Evolutionary conservation across 2,888 invertebrate species (phyloP).

Genomic region (Willowsia nigromaculata): DNA sequence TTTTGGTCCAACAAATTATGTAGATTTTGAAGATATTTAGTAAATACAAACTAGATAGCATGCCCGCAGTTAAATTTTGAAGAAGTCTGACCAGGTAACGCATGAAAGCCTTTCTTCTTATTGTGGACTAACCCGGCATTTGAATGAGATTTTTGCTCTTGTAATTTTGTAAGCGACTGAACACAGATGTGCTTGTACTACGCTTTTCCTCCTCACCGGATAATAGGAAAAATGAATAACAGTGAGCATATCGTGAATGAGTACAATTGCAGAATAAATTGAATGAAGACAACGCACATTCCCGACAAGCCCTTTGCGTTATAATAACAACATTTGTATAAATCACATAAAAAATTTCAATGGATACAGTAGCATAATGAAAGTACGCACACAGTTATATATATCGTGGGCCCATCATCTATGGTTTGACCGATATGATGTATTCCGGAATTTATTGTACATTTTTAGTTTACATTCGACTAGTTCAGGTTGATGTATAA

Average conservation of each 20-base stretch:
- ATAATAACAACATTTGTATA: conserved; percentile 54
- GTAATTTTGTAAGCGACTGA: conserved; percentile 15
- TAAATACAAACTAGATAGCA: neutral
- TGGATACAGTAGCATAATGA: conserved; percentile 51
- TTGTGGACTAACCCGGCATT: neutral
- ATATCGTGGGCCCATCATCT: too few relatives aligned
- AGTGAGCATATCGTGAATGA: conserved; percentile 19
- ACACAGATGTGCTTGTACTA: conserved; percentile 12
- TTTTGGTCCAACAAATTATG: neutral
- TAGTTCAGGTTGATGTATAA: too few relatives aligned
- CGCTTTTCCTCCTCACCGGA: too few relatives aligned
- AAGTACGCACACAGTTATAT: neutral
- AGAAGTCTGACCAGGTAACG: neutral
- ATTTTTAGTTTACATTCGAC: too few relatives aligned
- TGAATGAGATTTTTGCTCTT: conserved; percentile 37
- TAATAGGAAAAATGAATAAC: conserved; percentile 17
- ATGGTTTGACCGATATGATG: neutral
- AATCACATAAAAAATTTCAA: conserved; percentile 46
- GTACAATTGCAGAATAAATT: conserved; percentile 41
- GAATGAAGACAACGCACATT: conserved; percentile 39
- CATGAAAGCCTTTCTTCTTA: neutral
- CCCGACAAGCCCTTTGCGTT: conserved; percentile 62
- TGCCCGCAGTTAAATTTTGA: neutral
- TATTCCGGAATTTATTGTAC: too few relatives aligned
- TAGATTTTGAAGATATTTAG: neutral